These are phyloP conservation scores for Sarcoramphus papa DNA, from an alignment of 2,797 vertebrate species.

Conservation along the genomic window DNA sequence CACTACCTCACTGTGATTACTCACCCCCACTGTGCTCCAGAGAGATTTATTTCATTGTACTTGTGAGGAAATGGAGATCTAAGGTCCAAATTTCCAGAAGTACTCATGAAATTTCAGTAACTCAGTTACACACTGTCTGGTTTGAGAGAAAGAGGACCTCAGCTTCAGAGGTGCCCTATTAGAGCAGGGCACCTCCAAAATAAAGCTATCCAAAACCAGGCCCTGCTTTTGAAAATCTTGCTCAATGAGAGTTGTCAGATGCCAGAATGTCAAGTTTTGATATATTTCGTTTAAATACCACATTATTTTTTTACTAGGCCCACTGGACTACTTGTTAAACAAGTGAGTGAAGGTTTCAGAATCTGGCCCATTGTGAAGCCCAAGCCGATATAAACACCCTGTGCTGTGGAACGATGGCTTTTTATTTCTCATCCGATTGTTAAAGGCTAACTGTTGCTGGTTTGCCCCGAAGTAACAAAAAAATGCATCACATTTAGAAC, in stretches of 20 bases:
- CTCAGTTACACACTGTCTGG: neutral
- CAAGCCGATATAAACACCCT: neutral
- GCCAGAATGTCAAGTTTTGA: neutral
- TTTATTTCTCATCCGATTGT: neutral
- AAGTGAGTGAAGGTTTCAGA: constrained; percentile 2
- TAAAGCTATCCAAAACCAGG: neutral
- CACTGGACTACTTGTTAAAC: neutral
- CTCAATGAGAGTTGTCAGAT: neutral
- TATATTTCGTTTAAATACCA: neutral
- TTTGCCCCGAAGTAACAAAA: constrained; percentile 17
- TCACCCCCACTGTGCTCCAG: neutral
- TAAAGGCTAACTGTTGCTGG: neutral
- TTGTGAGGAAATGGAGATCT: neutral
- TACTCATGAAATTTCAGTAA: neutral
- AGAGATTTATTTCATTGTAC: neutral
- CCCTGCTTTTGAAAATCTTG: neutral
- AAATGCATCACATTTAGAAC: constrained; percentile 3
- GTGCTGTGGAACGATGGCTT: neutral
- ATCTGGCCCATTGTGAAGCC: neutral
- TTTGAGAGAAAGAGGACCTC: neutral
- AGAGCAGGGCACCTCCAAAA: neutral
- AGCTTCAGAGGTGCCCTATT: neutral
- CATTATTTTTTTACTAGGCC: neutral
- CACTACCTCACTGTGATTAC: neutral
- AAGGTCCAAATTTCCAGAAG: neutral